Evolutionary conservation across 2,888 invertebrate species (phyloP).

Genomic region (Dryobota labecula): DNA sequence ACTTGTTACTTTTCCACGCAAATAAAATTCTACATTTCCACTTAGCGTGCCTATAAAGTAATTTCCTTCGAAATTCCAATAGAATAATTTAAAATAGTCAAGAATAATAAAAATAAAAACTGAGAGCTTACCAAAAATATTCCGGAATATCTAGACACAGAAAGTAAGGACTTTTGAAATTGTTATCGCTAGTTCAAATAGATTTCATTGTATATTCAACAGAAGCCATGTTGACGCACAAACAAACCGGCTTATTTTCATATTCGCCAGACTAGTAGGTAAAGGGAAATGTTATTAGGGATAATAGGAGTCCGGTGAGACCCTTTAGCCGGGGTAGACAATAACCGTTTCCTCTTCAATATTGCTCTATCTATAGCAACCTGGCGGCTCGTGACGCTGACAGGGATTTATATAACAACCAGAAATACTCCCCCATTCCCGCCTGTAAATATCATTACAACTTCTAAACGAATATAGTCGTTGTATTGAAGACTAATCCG

Average conservation of each 20-base stretch:
- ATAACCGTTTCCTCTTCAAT: constrained; percentile 77
- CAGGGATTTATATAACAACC: constrained; percentile 65
- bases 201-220: constrained; percentile 57
- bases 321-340: constrained; percentile 73
- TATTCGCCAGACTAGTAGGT: constrained; percentile 65
- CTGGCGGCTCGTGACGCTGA: constrained; percentile 54
- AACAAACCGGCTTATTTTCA: constrained; percentile 67
- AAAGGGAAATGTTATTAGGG: constrained; percentile 76
- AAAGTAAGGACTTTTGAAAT: constrained; percentile 33
- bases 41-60: constrained; percentile 7
- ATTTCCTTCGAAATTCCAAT: background rate
- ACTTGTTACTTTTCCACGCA: constrained; percentile 1
- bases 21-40: constrained; percentile 26
- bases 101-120: background rate
- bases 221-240: constrained; percentile 57
- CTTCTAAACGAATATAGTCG: constrained; percentile 26
- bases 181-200: constrained; percentile 47
- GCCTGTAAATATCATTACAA: constrained; percentile 49
- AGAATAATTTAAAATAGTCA: background rate
- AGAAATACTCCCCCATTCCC: constrained; percentile 28
- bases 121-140: constrained; percentile 7
- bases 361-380: constrained; percentile 70
- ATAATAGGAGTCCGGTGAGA: constrained; percentile 75
- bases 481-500: constrained; percentile 28
- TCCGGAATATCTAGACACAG: constrained; percentile 19